Percentiles rank a stretch among this genome's conserved stretches.
Evolutionary conservation across 2,888 invertebrate species (phyloP).

Genomic region (Leucophora obtusa): DNA sequence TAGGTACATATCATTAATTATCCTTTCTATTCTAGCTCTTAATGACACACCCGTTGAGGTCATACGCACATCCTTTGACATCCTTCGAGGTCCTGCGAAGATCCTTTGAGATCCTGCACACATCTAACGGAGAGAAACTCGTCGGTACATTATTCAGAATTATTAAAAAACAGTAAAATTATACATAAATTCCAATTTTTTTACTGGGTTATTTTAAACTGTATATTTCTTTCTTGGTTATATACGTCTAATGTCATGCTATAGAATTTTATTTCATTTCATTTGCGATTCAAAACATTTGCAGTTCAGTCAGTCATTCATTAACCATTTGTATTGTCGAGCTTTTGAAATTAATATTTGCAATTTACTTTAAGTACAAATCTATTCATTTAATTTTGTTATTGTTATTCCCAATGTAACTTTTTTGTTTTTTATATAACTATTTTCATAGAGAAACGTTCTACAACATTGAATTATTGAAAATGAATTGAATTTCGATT

Average conservation of each 20-base stretch:
- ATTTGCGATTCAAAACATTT: constrained; percentile 25
- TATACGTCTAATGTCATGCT: constrained; percentile 1
- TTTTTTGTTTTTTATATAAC: constrained; percentile 2
- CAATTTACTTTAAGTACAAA: constrained; percentile 13
- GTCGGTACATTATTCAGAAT: too few relatives aligned
- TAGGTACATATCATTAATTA: too few relatives aligned
- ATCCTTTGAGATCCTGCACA: too few relatives aligned
- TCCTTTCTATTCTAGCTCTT: too few relatives aligned
- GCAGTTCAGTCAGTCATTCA: constrained; percentile 22
- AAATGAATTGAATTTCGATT: constrained; percentile 57
- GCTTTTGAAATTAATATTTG: constrained; percentile 29
- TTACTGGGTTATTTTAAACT: too few relatives aligned
- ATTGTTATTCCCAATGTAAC: background rate
- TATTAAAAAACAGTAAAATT: too few relatives aligned
- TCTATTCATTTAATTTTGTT: background rate
- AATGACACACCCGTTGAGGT: too few relatives aligned
- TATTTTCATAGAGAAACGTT: constrained; percentile 9
- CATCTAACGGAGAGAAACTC: too few relatives aligned
- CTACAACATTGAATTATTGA: constrained; percentile 51
- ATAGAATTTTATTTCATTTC: constrained; percentile 24
- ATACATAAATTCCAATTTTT: too few relatives aligned
- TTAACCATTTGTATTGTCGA: constrained; percentile 11
- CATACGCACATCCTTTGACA: too few relatives aligned
- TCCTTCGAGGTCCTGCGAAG: too few relatives aligned
- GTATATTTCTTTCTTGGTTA: background rate